Evolutionary conservation across 1,140 invertebrate species (phyloP).

Genomic region (Lepidurus packardi): DNA sequence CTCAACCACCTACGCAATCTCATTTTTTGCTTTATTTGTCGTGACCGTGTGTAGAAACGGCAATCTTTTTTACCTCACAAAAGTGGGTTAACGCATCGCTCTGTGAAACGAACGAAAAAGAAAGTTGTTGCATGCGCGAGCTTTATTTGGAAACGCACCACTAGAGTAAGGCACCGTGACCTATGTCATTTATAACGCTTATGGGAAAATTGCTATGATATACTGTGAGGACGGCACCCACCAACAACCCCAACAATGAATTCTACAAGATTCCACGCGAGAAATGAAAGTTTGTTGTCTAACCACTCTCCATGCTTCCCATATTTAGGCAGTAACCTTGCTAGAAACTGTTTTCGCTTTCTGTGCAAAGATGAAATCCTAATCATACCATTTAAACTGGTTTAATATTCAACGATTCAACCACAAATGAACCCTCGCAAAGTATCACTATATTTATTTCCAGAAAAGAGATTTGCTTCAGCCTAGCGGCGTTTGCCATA

Average conservation of each 20-base stretch:
- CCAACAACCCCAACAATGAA: background rate
- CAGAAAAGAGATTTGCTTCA: too few species aligned
- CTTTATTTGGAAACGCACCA: background rate
- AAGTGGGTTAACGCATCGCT: slow-evolving; percentile 3
- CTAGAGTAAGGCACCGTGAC: background rate
- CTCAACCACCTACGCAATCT: background rate
- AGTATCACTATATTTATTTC: too few species aligned
- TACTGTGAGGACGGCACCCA: background rate
- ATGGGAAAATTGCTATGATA: background rate
- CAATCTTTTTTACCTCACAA: background rate
- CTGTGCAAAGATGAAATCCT: background rate
- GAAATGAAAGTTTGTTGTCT: background rate
- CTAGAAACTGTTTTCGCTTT: background rate
- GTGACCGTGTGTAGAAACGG: background rate
- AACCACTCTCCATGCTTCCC: background rate
- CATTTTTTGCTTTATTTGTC: background rate
- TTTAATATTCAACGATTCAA: background rate
- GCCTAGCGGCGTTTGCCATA: too few species aligned
- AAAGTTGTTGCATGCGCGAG: background rate
- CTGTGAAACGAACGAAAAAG: background rate
- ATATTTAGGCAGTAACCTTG: background rate
- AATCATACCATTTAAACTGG: background rate
- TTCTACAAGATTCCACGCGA: background rate
- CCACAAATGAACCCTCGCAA: background rate
- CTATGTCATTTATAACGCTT: background rate